These are phyloP conservation scores for Drosophila burlai DNA, from an alignment of 1,140 invertebrate genomes.

Conservation along the genomic window DNA sequence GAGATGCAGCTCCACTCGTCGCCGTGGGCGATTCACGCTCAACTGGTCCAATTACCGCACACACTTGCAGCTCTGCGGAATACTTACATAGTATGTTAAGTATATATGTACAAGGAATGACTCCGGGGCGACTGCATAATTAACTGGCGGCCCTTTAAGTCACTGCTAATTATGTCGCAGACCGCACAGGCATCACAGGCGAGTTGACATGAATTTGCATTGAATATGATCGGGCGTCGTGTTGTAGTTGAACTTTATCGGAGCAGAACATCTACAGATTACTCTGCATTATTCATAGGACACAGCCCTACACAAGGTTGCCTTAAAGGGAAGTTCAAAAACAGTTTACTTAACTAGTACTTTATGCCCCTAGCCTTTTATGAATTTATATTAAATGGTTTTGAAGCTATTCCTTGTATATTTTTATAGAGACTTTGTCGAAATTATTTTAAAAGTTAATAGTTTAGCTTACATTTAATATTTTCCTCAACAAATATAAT, in stretches of 20 bases:
- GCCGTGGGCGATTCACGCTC: slow-evolving; percentile 72
- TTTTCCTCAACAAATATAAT: neutral
- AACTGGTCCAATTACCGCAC: slow-evolving; percentile 70
- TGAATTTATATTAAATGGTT: neutral
- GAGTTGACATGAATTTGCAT: slow-evolving; percentile 71
- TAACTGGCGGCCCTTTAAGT: slow-evolving; percentile 60
- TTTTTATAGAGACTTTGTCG: neutral
- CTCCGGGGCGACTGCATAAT: slow-evolving; percentile 54
- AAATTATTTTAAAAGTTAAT: neutral
- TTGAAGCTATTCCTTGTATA: neutral
- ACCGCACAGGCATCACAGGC: slow-evolving; percentile 61
- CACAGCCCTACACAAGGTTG: slow-evolving; percentile 1
- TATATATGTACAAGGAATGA: slow-evolving; percentile 1
- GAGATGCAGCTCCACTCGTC: slow-evolving; percentile 43
- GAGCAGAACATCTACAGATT: slow-evolving; percentile 14
- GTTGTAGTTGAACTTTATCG: slow-evolving; percentile 38
- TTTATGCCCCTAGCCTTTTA: neutral
- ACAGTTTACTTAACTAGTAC: neutral
- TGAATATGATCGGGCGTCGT: slow-evolving; percentile 59
- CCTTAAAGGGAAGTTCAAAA: neutral
- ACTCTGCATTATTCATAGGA: slow-evolving; percentile 17
- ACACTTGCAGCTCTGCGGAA: slow-evolving; percentile 7
- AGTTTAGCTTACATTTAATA: neutral
- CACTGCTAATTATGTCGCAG: slow-evolving; percentile 75
- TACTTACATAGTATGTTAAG: slow-evolving; percentile 5